Evolutionary conservation across 2,113 vertebrate species (phyloP).

Genomic region (Gymnobelideus leadbeateri): DNA sequence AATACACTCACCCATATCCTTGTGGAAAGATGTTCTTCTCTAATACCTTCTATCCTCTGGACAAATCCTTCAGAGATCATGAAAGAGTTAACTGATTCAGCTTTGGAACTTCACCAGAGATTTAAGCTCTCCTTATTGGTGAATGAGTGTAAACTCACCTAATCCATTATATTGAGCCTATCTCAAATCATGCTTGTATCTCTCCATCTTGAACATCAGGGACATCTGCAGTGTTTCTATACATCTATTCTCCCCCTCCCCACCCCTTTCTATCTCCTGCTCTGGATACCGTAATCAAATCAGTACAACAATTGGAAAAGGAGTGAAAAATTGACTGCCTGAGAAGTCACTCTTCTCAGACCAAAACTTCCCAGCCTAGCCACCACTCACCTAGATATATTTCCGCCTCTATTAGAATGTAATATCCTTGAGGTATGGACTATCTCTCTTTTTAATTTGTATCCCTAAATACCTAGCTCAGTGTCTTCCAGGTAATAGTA

Average conservation of each 20-base stretch:
- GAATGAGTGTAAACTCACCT: not conserved
- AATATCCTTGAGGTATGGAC: too few relatives aligned
- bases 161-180: not conserved
- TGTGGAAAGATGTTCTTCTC: not conserved
- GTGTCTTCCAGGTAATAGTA: too few relatives aligned
- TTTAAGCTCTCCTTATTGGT: not conserved
- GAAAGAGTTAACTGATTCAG: not conserved
- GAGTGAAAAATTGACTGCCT: not conserved
- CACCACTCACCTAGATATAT: not conserved
- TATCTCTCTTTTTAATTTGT: not conserved
- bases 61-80: not conserved
- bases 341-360: too few relatives aligned
- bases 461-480: too few relatives aligned
- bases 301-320: not conserved
- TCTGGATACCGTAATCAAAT: too few relatives aligned
- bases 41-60: not conserved
- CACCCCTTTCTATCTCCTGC: too few relatives aligned
- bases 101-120: not conserved
- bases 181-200: not conserved
- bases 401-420: too few relatives aligned
- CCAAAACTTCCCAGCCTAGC: not conserved
- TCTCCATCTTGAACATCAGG: too few relatives aligned
- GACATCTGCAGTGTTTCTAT: too few relatives aligned
- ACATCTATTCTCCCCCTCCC: too few relatives aligned
- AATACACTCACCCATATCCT: not conserved